These are phyloP conservation scores for Barypeithes pellucidus DNA, from an alignment of 2,888 invertebrate species.

Conservation along the genomic window DNA sequence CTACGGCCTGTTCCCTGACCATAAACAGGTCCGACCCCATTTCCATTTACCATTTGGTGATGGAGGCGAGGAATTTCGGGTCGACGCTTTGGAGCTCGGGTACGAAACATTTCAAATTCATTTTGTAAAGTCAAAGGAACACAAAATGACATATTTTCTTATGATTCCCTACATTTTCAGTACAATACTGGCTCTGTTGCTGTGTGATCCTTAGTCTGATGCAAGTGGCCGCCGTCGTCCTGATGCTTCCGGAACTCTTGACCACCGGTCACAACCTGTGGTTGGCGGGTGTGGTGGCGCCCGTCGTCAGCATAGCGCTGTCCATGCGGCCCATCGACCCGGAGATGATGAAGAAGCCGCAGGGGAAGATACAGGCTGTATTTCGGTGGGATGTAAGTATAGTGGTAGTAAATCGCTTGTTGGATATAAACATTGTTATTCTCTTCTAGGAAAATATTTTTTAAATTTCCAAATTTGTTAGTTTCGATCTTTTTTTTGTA, in stretches of 20 bases:
- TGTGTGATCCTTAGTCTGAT: constrained; percentile 79
- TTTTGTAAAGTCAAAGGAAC: too few relatives aligned
- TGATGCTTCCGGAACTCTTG: constrained; percentile 83
- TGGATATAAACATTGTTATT: too few relatives aligned
- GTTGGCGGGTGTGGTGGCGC: constrained; percentile 82
- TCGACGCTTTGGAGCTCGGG: constrained; percentile 80
- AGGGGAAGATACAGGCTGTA: constrained; percentile 83
- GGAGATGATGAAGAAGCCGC: constrained; percentile 89
- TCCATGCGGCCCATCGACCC: constrained; percentile 86
- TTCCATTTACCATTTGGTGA: constrained; percentile 85
- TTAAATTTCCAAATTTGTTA: too few relatives aligned
- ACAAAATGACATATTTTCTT: too few relatives aligned
- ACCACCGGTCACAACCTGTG: constrained; percentile 82
- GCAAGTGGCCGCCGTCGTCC: constrained; percentile 76
- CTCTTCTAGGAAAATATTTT: too few relatives aligned
- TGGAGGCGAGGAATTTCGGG: constrained; percentile 89
- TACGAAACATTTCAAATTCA: too few relatives aligned
- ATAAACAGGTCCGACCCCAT: constrained; percentile 86
- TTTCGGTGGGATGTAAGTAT: constrained; percentile 76
- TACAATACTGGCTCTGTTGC: constrained; percentile 89
- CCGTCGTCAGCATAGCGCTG: constrained; percentile 85
- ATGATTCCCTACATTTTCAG: too few relatives aligned
- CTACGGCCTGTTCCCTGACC: constrained; percentile 90
- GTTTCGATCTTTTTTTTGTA: too few relatives aligned
- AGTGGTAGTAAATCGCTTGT: background rate